Conservation (phyloP, 1,140 invertebrate species). For the Lethrus apterus region DNA sequence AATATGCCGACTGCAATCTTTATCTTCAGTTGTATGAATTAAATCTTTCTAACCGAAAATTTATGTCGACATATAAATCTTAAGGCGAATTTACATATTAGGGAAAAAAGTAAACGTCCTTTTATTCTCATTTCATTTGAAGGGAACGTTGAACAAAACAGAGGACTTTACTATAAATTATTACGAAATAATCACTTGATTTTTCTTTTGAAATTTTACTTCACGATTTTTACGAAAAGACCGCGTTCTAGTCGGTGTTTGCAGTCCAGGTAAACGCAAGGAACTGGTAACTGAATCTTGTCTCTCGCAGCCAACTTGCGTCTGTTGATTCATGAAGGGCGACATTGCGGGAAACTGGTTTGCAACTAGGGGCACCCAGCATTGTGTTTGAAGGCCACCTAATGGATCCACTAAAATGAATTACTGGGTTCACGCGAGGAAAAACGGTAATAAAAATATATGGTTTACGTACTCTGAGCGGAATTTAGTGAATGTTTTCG, state of each 20-base stretch:
- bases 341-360: conserved; percentile 43
- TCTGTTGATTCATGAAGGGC: conserved; percentile 35
- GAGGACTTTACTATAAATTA: too few relatives aligned
- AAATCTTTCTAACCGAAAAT: too few relatives aligned
- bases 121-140: too few relatives aligned
- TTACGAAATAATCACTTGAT: too few relatives aligned
- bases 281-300: conserved; percentile 26
- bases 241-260: conserved; percentile 26
- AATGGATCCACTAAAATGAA: conserved; percentile 29
- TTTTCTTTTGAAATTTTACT: conserved; percentile 33
- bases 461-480: conserved; percentile 26
- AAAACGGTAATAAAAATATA: not conserved
- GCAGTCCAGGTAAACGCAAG: conserved; percentile 28
- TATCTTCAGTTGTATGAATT: too few relatives aligned
- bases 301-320: conserved; percentile 7
- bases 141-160: too few relatives aligned
- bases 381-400: conserved; percentile 31
- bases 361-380: conserved; percentile 44
- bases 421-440: conserved; percentile 1
- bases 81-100: too few relatives aligned
- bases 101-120: too few relatives aligned
- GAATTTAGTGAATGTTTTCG: conserved; percentile 25
- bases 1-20: too few relatives aligned
- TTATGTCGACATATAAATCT: too few relatives aligned
- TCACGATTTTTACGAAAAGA: conserved; percentile 31